These are phyloP conservation scores for Phaethon lepturus DNA, from an alignment of 2,113 vertebrate species.

Conservation along the genomic window DNA sequence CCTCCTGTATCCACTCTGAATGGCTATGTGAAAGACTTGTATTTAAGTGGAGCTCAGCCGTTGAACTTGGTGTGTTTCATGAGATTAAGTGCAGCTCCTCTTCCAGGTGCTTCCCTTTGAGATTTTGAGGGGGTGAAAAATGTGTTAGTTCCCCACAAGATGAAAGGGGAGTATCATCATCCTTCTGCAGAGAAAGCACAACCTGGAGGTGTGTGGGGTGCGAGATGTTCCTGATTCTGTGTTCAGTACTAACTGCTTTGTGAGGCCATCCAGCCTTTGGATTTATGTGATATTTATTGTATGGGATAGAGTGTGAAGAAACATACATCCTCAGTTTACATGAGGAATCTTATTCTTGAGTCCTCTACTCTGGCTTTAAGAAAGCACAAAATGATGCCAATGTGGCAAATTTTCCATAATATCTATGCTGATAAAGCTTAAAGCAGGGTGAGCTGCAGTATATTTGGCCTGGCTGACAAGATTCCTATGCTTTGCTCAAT, in stretches of 20 bases:
- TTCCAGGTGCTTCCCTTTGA: not conserved
- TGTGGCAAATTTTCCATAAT: not conserved
- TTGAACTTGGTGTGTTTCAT: not conserved
- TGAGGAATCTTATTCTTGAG: not conserved
- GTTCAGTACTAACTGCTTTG: not conserved
- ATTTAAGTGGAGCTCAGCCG: not conserved
- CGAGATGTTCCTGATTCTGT: not conserved
- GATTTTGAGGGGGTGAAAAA: not conserved
- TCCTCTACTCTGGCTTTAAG: not conserved
- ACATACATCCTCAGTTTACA: too few relatives aligned
- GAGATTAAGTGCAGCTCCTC: not conserved
- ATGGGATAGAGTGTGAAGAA: not conserved
- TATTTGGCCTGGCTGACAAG: not conserved
- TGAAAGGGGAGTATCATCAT: fast-evolving
- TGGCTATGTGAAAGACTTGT: not conserved
- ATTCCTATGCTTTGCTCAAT: not conserved
- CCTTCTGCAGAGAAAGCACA: not conserved
- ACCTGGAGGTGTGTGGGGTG: too few relatives aligned
- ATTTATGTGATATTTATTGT: not conserved
- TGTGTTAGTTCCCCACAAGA: not conserved
- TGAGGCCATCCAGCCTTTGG: not conserved
- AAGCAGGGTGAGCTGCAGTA: not conserved
- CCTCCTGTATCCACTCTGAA: not conserved
- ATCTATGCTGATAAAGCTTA: not conserved
- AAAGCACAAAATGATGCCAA: not conserved